These are phyloP conservation scores for Himalopsyche anomala DNA, from an alignment of 2,888 invertebrate genomes.

Conservation along the genomic window DNA sequence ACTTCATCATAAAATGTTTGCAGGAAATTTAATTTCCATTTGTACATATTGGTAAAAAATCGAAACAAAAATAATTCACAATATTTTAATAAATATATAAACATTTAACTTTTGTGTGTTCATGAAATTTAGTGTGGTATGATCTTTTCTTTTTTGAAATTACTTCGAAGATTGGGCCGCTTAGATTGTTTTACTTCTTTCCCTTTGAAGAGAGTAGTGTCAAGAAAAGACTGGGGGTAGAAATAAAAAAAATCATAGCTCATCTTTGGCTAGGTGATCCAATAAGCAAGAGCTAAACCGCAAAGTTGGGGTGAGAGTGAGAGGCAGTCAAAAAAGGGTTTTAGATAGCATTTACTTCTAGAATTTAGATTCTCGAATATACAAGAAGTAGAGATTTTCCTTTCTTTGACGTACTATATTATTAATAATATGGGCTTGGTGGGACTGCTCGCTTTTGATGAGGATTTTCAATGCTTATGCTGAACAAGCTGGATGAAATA, in stretches of 20 bases:
- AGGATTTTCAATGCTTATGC: background rate
- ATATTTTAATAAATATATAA: too few relatives aligned
- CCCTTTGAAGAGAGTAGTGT: too few relatives aligned
- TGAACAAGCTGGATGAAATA: background rate
- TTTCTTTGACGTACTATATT: slow-evolving; percentile 21
- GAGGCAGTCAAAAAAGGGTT: slow-evolving; percentile 26
- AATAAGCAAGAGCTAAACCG: slow-evolving; percentile 9
- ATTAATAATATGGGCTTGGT: slow-evolving; percentile 21
- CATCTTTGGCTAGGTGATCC: background rate
- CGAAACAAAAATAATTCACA: too few relatives aligned
- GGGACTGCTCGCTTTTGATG: background rate
- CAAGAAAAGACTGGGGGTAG: too few relatives aligned
- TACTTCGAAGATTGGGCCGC: too few relatives aligned
- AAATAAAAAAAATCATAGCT: background rate
- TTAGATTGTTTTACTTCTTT: too few relatives aligned
- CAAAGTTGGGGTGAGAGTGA: slow-evolving; percentile 19
- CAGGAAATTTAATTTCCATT: too few relatives aligned
- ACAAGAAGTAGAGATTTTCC: slow-evolving; percentile 14
- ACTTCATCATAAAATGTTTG: too few relatives aligned
- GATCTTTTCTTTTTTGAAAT: too few relatives aligned
- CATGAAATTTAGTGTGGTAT: too few relatives aligned
- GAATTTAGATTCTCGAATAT: slow-evolving; percentile 13
- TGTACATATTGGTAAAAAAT: too few relatives aligned
- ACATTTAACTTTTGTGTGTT: too few relatives aligned
- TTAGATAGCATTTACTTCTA: background rate